Evolutionary conservation across 1,140 invertebrate species (phyloP), one percentile per base, ranked within the genome.

Genomic region (Micrasema longulum): DNA sequence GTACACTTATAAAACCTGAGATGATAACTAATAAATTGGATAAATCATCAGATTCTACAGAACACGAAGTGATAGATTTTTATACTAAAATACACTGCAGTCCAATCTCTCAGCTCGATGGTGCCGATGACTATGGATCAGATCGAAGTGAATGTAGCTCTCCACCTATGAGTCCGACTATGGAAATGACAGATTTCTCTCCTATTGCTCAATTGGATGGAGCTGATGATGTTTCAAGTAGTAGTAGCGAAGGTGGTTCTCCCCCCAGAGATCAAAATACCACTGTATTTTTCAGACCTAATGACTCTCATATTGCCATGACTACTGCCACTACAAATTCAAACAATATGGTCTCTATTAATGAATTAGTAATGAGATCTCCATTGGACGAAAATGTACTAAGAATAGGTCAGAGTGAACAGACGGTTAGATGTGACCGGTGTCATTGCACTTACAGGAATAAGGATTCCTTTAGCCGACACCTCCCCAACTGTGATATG

Each of bases 391-490:
- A 85, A 52, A 78, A 72, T 64, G 78, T 81, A 14, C 76, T 77
- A 20, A 77, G 76, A 60, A 73, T 79, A 41, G 81, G 80, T 43
- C 83, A 82, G 60, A 81, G 80, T 41, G 91, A 92, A 75, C 89
- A 88, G 72, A 92, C 94, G 14, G 95, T 96, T 0, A 94, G 92
- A 76, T 97, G 96, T 82, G 89, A 91, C 72, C 88, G 91, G 62
- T 98, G 96, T 80, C 92, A 94, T 77, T 91, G 94, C 77, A 93
- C 94, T 2, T 98, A 97, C 79, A 87, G 95, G 77, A 97, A 94
- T 10, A 90, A 90, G 74, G 90, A 93, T 53, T 96, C 95, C 75
- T 97, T 92, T 78, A 90, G 94, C 76, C 87, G 92, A 26, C 96
- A 98, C 81, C 82, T 95, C 47, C 84, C 88, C 10, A 89, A 87